These are phyloP conservation scores for Coremacera marginata DNA, from an alignment of 2,888 invertebrate genomes.

Conservation along the genomic window DNA sequence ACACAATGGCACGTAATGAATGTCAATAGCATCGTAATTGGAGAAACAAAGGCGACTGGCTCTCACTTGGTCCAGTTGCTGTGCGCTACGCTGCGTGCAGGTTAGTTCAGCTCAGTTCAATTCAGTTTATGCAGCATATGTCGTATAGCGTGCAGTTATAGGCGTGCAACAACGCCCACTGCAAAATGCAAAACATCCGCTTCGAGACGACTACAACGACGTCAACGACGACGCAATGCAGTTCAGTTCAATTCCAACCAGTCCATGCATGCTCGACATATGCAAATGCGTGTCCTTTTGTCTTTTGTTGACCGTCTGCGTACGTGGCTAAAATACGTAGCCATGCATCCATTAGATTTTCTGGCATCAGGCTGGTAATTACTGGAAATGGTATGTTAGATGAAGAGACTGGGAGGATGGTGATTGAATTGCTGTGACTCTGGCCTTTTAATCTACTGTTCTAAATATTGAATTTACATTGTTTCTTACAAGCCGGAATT, in stretches of 20 bases:
- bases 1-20: slow-evolving; percentile 39
- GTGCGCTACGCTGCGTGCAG: not conserved
- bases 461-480: slow-evolving; percentile 19
- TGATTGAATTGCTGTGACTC: not conserved
- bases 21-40: slow-evolving; percentile 39
- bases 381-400: not conserved
- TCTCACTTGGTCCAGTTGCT: not conserved
- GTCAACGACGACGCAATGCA: no score
- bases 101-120: not conserved
- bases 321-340: slow-evolving; percentile 29
- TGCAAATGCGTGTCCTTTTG: slow-evolving; percentile 31
- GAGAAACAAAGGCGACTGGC: slow-evolving; percentile 25
- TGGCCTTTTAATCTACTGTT: not conserved
- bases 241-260: no score
- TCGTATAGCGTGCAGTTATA: not conserved
- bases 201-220: not conserved
- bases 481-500: slow-evolving; percentile 1
- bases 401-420: not conserved
- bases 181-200: slow-evolving; percentile 26
- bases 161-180: not conserved
- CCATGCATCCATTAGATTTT: not conserved
- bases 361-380: not conserved
- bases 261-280: slow-evolving; percentile 1
- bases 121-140: not conserved
- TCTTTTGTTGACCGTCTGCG: slow-evolving; percentile 14